Evolutionary conservation across 2,888 invertebrate genomes (phyloP).

Genomic region (Brachyopa scutellaris): DNA sequence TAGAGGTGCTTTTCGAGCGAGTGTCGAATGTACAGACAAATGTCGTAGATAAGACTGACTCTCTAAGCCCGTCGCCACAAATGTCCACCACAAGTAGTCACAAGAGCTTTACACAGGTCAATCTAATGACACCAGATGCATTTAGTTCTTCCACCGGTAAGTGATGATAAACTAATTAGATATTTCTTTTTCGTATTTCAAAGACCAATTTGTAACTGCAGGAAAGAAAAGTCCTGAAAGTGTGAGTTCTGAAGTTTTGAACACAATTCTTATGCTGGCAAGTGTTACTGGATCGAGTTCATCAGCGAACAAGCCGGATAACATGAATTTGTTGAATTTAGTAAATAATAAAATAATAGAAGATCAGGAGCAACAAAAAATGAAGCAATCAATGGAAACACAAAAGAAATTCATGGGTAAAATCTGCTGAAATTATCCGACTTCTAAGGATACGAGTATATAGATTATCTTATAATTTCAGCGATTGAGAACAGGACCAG

Average conservation of each 20-base stretch:
- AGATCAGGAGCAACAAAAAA: conserved; percentile 80
- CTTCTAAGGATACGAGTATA: neutral
- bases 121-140: conserved; percentile 94
- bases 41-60: conserved; percentile 74
- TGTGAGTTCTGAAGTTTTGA: conserved; percentile 80
- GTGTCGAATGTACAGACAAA: conserved; percentile 71
- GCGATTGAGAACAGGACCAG: conserved; percentile 57
- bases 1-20: conserved; percentile 76
- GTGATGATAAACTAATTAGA: too few species aligned
- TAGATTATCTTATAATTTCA: neutral
- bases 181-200: neutral
- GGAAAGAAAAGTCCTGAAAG: conserved; percentile 76
- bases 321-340: conserved; percentile 78
- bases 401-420: conserved; percentile 79
- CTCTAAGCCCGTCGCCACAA: conserved; percentile 77
- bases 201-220: conserved; percentile 54
- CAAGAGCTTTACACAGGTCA: conserved; percentile 83
- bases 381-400: conserved; percentile 78
- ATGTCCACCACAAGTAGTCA: conserved; percentile 69
- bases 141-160: conserved; percentile 85
- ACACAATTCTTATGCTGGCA: conserved; percentile 81
- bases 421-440: too few species aligned
- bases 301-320: conserved; percentile 76
- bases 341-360: conserved; percentile 81
- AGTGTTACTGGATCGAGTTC: conserved; percentile 78